A percentile compares a stretch with the other conserved stretches of the same genome.
Conservation (phyloP, 2,113 vertebrate species). For the Pterocles gutturalis region DNA sequence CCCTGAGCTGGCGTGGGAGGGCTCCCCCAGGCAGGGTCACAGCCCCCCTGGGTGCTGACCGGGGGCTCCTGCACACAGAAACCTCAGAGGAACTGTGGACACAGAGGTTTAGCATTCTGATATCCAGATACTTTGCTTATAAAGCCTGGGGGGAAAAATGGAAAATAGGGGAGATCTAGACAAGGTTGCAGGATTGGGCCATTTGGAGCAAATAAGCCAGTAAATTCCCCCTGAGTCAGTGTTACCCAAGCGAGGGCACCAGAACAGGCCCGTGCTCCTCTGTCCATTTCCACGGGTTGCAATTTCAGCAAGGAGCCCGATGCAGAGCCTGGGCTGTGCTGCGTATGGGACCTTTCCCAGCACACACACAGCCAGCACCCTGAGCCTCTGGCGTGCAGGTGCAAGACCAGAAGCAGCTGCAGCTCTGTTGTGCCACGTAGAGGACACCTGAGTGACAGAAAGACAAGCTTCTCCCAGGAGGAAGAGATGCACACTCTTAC, state of each 20-base stretch:
- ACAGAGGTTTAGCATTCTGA: neutral
- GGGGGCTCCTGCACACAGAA: neutral
- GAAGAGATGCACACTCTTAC: slow-evolving; percentile 23
- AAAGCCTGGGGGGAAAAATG: neutral
- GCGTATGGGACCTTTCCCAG: neutral
- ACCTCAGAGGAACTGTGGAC: neutral
- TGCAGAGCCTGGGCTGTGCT: slow-evolving; percentile 43
- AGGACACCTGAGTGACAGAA: slow-evolving; percentile 1
- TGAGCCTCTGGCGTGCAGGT: slow-evolving; percentile 47
- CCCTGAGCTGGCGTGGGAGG: fast-evolving
- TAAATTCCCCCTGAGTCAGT: neutral
- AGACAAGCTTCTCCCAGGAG: slow-evolving; percentile 8
- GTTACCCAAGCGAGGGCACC: neutral
- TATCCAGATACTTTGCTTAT: neutral
- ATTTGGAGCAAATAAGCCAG: neutral
- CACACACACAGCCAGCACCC: slow-evolving; percentile 9
- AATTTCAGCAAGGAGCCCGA: slow-evolving; percentile 46
- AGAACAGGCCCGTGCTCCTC: neutral
- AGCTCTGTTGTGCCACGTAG: neutral
- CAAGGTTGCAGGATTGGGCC: neutral
- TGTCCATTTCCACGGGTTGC: neutral
- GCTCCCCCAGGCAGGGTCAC: neutral
- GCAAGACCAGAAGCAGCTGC: slow-evolving; percentile 57
- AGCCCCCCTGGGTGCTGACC: neutral
- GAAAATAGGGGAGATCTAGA: neutral